Percentiles rank a stretch among this genome's conserved stretches.
These are phyloP conservation scores for Numenius phaeopus DNA, from an alignment of 2,797 vertebrate species.

Conservation along the genomic window DNA sequence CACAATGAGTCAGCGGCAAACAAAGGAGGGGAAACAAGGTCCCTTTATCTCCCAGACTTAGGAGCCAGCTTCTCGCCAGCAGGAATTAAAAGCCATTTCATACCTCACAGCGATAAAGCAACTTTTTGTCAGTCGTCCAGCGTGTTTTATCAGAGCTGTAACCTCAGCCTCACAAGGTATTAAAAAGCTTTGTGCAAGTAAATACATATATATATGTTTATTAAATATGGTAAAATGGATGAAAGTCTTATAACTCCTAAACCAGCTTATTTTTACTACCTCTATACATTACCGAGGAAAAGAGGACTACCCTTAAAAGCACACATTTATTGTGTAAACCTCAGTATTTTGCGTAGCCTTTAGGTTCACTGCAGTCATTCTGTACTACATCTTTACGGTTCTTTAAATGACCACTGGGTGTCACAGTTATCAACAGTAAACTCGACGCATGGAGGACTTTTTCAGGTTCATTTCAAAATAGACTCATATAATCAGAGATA, in stretches of 20 bases:
- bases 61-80: neutral
- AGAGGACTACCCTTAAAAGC: neutral
- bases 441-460: neutral
- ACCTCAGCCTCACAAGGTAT: neutral
- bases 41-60: neutral
- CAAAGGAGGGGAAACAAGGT: constrained; percentile 35
- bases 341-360: neutral
- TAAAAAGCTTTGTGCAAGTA: neutral
- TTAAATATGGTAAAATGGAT: neutral
- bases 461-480: neutral
- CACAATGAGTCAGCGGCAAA: constrained; percentile 49
- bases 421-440: constrained; percentile 69
- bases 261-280: neutral
- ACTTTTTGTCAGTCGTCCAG: neutral
- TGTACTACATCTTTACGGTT: neutral
- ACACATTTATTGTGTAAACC: neutral
- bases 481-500: neutral
- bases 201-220: neutral
- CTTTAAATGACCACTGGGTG: constrained; percentile 75
- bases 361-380: neutral
- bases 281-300: neutral
- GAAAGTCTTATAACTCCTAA: neutral
- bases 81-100: constrained; percentile 19
- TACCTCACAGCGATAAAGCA: neutral
- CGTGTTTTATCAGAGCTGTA: neutral